Evolutionary conservation across 2,797 vertebrate genomes (phyloP), one percentile per base, ranked within the genome.

Genomic region (Hydrolagus colliei): DNA sequence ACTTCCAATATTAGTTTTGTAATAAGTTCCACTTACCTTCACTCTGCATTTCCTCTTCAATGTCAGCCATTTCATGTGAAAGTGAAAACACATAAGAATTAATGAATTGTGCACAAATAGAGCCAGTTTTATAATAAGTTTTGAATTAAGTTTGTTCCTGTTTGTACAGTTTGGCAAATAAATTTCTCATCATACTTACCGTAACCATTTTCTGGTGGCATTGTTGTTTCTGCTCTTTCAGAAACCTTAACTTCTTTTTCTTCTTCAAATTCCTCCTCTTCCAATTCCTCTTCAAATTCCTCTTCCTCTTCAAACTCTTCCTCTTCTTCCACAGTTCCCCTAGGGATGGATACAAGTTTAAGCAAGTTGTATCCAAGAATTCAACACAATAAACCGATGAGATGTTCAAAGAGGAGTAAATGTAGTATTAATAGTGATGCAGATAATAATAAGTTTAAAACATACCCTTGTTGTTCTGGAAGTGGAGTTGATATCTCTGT

Each of bases 271-370:
- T 86, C 76, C 9, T 87, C 76, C 0, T 62, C 88, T 68, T 87
- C 87, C 87, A 90, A 90, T 87, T 86, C 72, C 14, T 91, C 91
- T 14, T 6, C 10, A 18, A 87, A 85, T 72, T 71, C 86, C 63
- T 88, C 87, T 86, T 87, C n/a, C 41, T 52, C 41, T 52, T 52
- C 41, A 52, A 52, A 52, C 41, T 52, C 41, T 52, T 6, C 6
- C 41, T 6, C 41, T 52, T 52, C 63, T 13, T 35, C 14, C 13
- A 13, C 4, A 18, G 2, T 4, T 41, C 5, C 0, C n/a, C 65
- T 71, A 2, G 12, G 41, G 41, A 84, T 8, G 14, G 68, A 16
- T 16, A 32, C 0, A 12, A 71, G 11, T 41, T 71, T 6, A 27
- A 80, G 12, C 18, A 4, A 84, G 18, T 9, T 18, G 32, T 35